These are phyloP conservation scores for Leptopilina drosophilae DNA, from an alignment of 2,888 invertebrate genomes.

Conservation along the genomic window DNA sequence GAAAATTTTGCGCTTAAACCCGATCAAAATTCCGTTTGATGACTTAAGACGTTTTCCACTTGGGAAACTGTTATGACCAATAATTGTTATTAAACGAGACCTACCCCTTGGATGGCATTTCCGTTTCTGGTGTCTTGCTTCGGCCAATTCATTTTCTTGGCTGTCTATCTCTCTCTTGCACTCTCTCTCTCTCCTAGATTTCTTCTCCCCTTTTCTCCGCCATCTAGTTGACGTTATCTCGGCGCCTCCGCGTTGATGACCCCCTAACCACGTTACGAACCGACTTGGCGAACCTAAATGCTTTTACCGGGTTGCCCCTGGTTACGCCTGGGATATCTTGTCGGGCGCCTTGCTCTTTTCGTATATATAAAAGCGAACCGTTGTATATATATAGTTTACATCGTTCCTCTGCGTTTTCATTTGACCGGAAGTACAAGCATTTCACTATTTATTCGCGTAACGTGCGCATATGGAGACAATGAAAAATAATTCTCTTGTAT, in stretches of 20 bases:
- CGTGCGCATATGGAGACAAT: too few species aligned
- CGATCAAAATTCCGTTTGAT: conserved; percentile 17
- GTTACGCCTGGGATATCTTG: conserved; percentile 64
- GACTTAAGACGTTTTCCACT: conserved; percentile 35
- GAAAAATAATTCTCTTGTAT: too few species aligned
- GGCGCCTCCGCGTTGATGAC: conserved; percentile 64
- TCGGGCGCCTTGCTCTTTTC: conserved; percentile 51
- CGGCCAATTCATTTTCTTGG: conserved; percentile 8
- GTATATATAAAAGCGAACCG: conserved; percentile 20
- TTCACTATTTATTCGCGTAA: too few species aligned
- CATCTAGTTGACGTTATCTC: conserved; percentile 57
- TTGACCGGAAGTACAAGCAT: conserved; percentile 48
- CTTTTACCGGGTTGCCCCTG: conserved; percentile 59
- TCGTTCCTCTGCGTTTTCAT: conserved; percentile 47
- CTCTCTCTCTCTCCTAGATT: conserved; percentile 10
- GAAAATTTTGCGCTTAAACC: background rate
- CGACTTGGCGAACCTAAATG: conserved; percentile 67
- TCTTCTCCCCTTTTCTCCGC: conserved; percentile 18
- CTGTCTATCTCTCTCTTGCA: background rate
- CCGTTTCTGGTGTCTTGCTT: conserved; percentile 10
- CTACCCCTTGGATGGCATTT: background rate
- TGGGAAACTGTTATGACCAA: conserved; percentile 13
- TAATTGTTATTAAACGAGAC: conserved; percentile 40
- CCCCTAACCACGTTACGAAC: conserved; percentile 66
- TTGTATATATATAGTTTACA: background rate